Evolutionary conservation across 1,140 invertebrate genomes (phyloP).

Genomic region (Penaeus japonicus): DNA sequence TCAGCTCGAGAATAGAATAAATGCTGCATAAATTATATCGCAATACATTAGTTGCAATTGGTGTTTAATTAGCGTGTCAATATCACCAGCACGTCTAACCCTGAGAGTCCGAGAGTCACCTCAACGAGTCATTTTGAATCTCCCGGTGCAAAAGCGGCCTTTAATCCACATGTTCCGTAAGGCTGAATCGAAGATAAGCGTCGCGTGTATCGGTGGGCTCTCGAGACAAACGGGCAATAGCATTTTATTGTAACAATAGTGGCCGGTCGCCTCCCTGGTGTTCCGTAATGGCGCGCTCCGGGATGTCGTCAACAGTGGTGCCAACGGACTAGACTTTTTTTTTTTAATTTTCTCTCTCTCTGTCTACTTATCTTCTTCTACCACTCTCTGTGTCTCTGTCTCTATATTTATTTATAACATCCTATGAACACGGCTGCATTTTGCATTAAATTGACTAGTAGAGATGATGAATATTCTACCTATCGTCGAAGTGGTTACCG

Average conservation of each 20-base stretch:
- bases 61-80: conserved; percentile 47
- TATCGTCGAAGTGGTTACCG: background rate
- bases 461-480: too few relatives aligned
- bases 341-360: background rate
- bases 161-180: background rate
- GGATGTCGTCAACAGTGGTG: background rate
- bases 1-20: conserved; percentile 27
- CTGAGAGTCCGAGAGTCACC: conserved; percentile 17
- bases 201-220: background rate
- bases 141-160: background rate
- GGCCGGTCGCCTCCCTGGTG: conserved; percentile 29
- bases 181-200: background rate
- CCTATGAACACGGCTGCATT: too few relatives aligned
- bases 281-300: conserved; percentile 25
- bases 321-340: background rate
- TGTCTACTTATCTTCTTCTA: too few relatives aligned
- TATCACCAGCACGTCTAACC: conserved; percentile 43
- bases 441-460: too few relatives aligned
- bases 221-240: background rate
- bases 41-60: conserved; percentile 56
- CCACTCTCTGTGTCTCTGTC: too few relatives aligned
- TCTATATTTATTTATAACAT: too few relatives aligned
- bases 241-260: conserved; percentile 41
- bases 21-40: conserved; percentile 50
- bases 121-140: conserved; percentile 28